Percentiles rank a stretch among this genome's conserved stretches.
Evolutionary conservation across 2,888 invertebrate species (phyloP).

Genomic region (Gisinianus flammeolus): DNA sequence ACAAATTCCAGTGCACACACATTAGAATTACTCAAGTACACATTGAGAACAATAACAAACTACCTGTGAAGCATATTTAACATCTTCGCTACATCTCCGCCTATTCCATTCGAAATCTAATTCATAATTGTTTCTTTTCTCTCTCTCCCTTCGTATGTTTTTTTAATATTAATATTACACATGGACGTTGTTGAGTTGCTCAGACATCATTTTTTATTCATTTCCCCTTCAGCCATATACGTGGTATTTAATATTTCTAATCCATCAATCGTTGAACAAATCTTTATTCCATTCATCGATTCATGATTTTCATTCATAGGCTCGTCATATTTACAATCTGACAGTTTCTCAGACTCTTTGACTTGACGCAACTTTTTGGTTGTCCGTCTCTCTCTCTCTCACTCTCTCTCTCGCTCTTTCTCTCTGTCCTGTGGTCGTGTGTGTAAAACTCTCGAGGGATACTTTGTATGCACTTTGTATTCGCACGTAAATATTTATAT

Average conservation of each 20-base stretch:
- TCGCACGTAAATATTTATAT: too few relatives aligned
- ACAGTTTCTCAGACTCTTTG: not conserved
- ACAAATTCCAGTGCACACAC: constrained; percentile 16
- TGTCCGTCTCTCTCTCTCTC: not conserved
- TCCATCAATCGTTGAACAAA: constrained; percentile 4
- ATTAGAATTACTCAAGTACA: constrained; percentile 20
- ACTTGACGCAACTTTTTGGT: not conserved
- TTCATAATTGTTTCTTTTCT: constrained; percentile 24
- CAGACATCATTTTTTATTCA: not conserved
- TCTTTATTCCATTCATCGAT: constrained; percentile 17
- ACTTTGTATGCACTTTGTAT: too few relatives aligned
- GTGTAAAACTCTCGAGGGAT: too few relatives aligned
- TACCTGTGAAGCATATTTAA: constrained; percentile 27
- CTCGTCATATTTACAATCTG: not conserved
- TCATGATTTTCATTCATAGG: constrained; percentile 18
- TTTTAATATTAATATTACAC: not conserved
- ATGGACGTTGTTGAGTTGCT: not conserved
- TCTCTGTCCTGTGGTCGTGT: too few relatives aligned
- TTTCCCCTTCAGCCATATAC: not conserved
- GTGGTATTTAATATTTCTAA: not conserved
- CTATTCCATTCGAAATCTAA: constrained; percentile 16
- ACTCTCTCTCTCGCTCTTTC: not conserved
- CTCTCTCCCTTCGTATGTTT: not conserved
- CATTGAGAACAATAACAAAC: not conserved
- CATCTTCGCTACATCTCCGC: not conserved